A percentile compares a stretch with the other conserved stretches of the same genome.
These are phyloP conservation scores for Odobenus rosmarus DNA, from an alignment of 2,113 vertebrate genomes.

Conservation along the genomic window DNA sequence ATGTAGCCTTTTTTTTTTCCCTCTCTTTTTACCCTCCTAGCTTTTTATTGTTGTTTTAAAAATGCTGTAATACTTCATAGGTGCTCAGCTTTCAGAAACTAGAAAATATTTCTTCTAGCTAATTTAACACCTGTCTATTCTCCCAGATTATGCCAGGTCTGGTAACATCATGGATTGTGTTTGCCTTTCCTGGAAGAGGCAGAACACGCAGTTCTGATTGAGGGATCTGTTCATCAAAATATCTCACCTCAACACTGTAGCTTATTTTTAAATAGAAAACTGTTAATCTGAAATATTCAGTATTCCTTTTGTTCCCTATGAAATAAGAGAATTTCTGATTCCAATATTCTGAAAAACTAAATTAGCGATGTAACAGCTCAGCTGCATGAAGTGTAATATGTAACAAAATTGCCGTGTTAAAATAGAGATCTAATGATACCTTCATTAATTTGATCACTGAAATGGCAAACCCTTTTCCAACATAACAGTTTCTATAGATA, in stretches of 20 bases:
- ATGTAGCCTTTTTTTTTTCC: neutral
- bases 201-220: neutral
- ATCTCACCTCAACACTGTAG: neutral
- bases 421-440: conserved; percentile 55
- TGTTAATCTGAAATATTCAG: conserved; percentile 38
- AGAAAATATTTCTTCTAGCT: neutral
- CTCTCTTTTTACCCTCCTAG: neutral
- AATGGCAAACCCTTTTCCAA: conserved; percentile 49
- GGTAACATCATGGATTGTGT: neutral
- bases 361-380: conserved; percentile 38
- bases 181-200: neutral
- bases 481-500: conserved; percentile 59
- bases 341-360: conserved; percentile 6
- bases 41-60: conserved; percentile 20
- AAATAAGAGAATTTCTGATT: conserved; percentile 33
- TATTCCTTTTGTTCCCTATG: conserved; percentile 6
- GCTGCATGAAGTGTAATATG: conserved; percentile 37
- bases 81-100: neutral
- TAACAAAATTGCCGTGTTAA: conserved; percentile 47
- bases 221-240: neutral
- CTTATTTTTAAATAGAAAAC: conserved; percentile 20
- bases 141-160: neutral
- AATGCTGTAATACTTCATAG: conserved; percentile 33
- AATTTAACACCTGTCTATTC: neutral
- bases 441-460: conserved; percentile 62